Base-by-base conservation (phyloP, 2,888 invertebrate species). In the Sesia bembeciformis region DNA sequence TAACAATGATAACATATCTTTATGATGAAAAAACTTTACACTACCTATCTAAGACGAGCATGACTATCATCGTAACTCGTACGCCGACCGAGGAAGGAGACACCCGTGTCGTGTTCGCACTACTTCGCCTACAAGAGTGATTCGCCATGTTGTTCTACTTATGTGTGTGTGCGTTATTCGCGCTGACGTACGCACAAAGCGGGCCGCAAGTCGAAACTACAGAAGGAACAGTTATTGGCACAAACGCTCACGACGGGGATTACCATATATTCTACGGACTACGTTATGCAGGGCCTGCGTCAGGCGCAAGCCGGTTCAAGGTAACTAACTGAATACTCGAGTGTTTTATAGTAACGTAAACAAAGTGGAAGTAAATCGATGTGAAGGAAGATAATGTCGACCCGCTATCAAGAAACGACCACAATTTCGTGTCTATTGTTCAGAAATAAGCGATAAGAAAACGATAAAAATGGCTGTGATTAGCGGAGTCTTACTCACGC, bases 181-280 rank as follows among this genome's bases (percentile, higher is more conserved):
- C 61, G 23, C 49, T 53, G 59, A 65, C 68, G 59, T 57, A 55
- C 23, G 72, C 74, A 62, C 78, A 78, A 61, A 64, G 70, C 55
- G 54, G 68, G 3, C 70, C 67, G 58, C 49, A 57, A 5, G 85
- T 85, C 49, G 75, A 72, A 4, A 85, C 81, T 0, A 75, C 78
- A 0, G 76, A 86, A 59, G 78, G 88, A 50, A 55, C 61, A n/a
- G 67, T 87, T 8, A 65, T 74, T 51, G 86, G 84, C 0, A 57
- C 57, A 2, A 62, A 58, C 4, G 74, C 70, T 0, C 7, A 54
- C 0, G 78, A 78, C 60, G 80, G 79, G 0, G 64, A 72, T 53
- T 83, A 81, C 58, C 62, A 60, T 39, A 68, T 66, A 3, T 88
- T 82, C 53, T 81, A 80, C 59, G 85, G 84, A 0, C 65, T 88